These are phyloP conservation scores for Phortica variegata DNA, from an alignment of 1,140 invertebrate genomes.

Conservation along the genomic window DNA sequence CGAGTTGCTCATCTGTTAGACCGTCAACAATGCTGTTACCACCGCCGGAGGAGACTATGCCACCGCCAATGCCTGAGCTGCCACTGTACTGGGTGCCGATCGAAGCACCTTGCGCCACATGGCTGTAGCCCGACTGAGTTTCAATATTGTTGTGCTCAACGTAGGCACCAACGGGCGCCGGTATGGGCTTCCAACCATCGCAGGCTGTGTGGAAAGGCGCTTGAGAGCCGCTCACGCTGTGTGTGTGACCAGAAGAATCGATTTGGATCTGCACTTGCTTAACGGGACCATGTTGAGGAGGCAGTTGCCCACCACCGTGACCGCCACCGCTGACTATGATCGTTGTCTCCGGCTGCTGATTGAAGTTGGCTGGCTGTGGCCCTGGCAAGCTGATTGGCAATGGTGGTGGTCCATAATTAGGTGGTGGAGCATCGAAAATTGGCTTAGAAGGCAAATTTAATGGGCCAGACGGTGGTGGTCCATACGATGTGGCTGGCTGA, in stretches of 20 bases:
- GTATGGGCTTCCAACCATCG: slow-evolving; percentile 82
- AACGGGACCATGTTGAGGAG: slow-evolving; percentile 15
- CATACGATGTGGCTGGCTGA: slow-evolving; percentile 48
- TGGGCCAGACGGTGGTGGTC: slow-evolving; percentile 51
- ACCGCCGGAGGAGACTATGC: background rate
- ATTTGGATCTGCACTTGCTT: slow-evolving; percentile 51
- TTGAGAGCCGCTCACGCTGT: slow-evolving; percentile 44
- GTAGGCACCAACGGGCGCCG: slow-evolving; percentile 60
- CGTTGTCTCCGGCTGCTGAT: slow-evolving; percentile 28
- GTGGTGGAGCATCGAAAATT: slow-evolving; percentile 46
- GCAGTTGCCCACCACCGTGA: background rate
- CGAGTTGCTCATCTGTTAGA: slow-evolving; percentile 44
- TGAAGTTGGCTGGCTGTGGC: slow-evolving; percentile 23
- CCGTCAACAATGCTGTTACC: slow-evolving; percentile 36
- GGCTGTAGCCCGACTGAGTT: slow-evolving; percentile 44
- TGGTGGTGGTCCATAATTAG: slow-evolving; percentile 42
- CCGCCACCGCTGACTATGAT: slow-evolving; percentile 29
- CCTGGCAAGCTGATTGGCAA: slow-evolving; percentile 31
- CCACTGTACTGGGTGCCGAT: slow-evolving; percentile 24
- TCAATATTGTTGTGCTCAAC: slow-evolving; percentile 46
- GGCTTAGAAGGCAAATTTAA: slow-evolving; percentile 37
- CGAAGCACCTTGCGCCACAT: slow-evolving; percentile 28
- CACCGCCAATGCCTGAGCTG: slow-evolving; percentile 5
- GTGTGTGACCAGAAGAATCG: slow-evolving; percentile 43
- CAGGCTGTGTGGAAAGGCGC: slow-evolving; percentile 60